Evolutionary conservation across 2,888 invertebrate genomes (phyloP).

Genomic region (Agrochola lychnidis): DNA sequence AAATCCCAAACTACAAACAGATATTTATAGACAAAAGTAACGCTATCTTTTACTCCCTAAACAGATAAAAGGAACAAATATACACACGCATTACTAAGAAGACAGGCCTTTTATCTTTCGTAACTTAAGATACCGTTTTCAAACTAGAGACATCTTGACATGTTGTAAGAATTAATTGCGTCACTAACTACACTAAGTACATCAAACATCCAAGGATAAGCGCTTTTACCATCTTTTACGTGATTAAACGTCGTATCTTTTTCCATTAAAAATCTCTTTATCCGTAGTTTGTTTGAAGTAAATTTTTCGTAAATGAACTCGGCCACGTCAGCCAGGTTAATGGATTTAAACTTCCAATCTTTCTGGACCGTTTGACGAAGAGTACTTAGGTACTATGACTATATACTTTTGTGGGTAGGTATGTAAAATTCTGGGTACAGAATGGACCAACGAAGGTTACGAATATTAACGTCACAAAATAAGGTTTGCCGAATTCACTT

Average conservation of each 20-base stretch:
- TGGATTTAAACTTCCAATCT: conserved; percentile 67
- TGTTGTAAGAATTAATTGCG: conserved; percentile 58
- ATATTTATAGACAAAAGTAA: not conserved
- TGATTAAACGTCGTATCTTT: conserved; percentile 63
- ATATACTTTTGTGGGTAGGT: conserved; percentile 12
- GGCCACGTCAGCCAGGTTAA: conserved; percentile 68
- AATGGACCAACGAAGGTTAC: not conserved
- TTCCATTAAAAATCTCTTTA: conserved; percentile 68
- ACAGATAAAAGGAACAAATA: conserved; percentile 1
- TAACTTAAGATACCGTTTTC: conserved; percentile 36
- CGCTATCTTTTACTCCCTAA: conserved; percentile 9
- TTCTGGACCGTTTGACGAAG: conserved; percentile 65
- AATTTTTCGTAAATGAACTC: conserved; percentile 75
- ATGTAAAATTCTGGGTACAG: not conserved
- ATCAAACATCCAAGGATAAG: conserved; percentile 37
- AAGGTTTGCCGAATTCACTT: not conserved
- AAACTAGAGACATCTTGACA: conserved; percentile 47
- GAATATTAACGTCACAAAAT: not conserved
- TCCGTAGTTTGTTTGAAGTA: conserved; percentile 72
- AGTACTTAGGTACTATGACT: conserved; percentile 5
- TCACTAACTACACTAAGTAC: conserved; percentile 38
- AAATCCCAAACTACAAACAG: not conserved
- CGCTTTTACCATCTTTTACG: conserved; percentile 30
- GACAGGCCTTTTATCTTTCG: conserved; percentile 15
- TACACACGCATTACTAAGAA: not conserved